A percentile compares a stretch with the other conserved stretches of the same genome.
phyloP scores from a whole-genome alignment of 1,140 invertebrate genomes.

The Leptonema lineaticorne region DNA sequence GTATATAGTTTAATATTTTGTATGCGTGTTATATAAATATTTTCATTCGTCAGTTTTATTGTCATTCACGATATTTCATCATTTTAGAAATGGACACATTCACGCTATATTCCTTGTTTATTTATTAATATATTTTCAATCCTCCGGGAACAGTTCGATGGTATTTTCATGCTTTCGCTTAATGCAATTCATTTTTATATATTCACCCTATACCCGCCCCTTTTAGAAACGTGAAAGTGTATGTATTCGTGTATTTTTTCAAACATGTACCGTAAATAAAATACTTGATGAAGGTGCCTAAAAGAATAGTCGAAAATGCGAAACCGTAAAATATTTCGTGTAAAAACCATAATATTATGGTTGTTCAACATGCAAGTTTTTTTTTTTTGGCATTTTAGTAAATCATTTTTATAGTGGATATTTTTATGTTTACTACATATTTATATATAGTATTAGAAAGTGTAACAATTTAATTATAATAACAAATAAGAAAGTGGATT shows the following conservation, averaged over 20 bases:
- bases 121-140: conserved; percentile 5
- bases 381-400: no score
- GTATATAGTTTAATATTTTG: no score
- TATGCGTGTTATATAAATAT: no score
- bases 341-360: not conserved
- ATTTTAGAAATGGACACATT: not conserved
- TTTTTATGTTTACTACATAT: no score
- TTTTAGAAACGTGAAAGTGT: not conserved
- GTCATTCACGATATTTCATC: not conserved
- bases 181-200: conserved; percentile 19
- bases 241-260: not conserved
- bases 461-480: no score
- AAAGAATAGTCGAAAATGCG: not conserved
- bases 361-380: no score
- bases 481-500: no score
- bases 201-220: not conserved
- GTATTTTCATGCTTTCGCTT: not conserved
- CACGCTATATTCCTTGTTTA: not conserved
- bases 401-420: no score
- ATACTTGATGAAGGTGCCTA: not conserved
- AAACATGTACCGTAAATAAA: not conserved
- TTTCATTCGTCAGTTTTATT: no score
- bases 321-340: not conserved
- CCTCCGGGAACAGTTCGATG: conserved; percentile 5
- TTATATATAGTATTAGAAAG: no score